Percentiles rank a stretch among this genome's conserved stretches.
These are phyloP conservation scores for Pycnonotus jocosus DNA, from an alignment of 2,113 vertebrate species.

Conservation along the genomic window DNA sequence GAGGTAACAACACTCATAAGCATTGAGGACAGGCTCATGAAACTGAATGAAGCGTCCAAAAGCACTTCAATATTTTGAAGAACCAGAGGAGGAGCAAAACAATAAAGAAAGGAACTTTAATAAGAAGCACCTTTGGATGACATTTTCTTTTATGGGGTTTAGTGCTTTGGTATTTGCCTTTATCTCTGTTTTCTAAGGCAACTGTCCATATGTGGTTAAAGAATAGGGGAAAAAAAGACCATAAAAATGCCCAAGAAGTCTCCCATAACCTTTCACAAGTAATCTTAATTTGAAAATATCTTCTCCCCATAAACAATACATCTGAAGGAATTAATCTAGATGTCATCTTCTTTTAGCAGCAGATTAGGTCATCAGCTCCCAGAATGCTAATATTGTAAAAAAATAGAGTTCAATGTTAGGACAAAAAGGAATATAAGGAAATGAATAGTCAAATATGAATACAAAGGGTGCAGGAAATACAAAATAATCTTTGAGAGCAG, in stretches of 20 bases:
- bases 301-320: neutral
- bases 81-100: neutral
- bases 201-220: neutral
- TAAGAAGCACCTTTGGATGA: neutral
- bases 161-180: neutral
- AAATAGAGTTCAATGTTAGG: neutral
- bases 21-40: neutral
- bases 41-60: neutral
- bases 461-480: neutral
- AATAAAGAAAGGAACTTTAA: neutral
- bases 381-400: neutral
- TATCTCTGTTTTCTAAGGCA: neutral
- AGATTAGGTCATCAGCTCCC: neutral
- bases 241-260: neutral
- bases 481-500: neutral
- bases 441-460: neutral
- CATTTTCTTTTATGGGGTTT: neutral
- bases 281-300: neutral
- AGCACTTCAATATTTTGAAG: neutral
- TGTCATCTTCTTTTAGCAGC: neutral
- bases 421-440: neutral
- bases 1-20: neutral
- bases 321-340: neutral
- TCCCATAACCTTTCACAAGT: neutral
- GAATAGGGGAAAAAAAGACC: neutral